A percentile compares a stretch with the other conserved stretches of the same genome.
phyloP scores from a whole-genome alignment of 2,888 invertebrate species.

The Steinernema hermaphroditum region DNA sequence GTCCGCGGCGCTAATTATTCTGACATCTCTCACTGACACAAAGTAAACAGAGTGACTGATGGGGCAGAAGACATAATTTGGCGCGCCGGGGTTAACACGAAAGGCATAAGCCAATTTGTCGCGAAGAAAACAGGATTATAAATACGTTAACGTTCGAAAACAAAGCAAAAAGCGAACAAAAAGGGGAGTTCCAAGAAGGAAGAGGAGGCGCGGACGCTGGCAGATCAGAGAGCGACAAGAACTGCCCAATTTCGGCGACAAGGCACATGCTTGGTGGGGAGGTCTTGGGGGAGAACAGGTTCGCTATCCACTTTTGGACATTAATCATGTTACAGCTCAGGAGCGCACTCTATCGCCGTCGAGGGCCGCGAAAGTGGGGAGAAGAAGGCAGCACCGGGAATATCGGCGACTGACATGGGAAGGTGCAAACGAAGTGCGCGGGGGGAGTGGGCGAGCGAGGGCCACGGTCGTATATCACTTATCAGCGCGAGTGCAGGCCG shows the following conservation, averaged over 20 bases:
- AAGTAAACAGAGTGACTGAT: no score
- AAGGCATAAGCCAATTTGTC: no score
- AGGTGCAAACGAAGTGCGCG: constrained; percentile 25
- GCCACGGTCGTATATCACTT: constrained; percentile 5
- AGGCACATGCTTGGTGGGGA: constrained; percentile 15
- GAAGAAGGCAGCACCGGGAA: no score
- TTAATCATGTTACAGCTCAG: constrained; percentile 20
- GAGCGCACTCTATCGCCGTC: no score
- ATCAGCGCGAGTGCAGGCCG: constrained; percentile 1
- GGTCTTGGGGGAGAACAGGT: constrained; percentile 8
- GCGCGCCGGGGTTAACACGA: no score
- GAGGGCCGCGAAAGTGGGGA: no score
- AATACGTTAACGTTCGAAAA: background rate
- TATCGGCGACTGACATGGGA: no score
- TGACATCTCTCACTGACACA: no score
- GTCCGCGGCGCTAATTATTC: no score
- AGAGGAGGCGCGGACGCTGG: background rate
- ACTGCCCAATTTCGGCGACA: constrained; percentile 17
- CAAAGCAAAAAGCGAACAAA: background rate
- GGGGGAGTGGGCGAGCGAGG: no score
- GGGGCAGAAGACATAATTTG: no score
- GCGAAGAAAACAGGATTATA: no score
- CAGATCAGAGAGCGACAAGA: background rate
- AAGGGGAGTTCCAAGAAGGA: background rate
- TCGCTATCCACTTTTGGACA: constrained; percentile 19